phyloP scores from a whole-genome alignment of 1,140 invertebrate genomes.

The Drosophila biarmipes region DNA sequence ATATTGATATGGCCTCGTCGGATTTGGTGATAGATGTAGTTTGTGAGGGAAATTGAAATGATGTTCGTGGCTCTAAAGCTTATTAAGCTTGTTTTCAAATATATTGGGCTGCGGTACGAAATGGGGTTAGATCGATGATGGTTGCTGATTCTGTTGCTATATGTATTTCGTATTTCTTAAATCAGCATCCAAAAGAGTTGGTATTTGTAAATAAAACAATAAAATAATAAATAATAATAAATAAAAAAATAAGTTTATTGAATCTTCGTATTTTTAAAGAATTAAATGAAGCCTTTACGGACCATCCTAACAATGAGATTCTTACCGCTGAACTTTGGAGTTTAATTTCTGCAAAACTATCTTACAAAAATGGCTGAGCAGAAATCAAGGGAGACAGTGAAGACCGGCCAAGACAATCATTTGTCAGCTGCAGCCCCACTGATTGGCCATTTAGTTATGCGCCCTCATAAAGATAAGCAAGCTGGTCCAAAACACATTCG shows the following conservation, averaged over 20 bases:
- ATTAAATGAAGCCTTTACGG: constrained; percentile 1
- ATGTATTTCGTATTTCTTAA: too few relatives aligned
- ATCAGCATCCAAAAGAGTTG: too few relatives aligned
- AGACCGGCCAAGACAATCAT: constrained; percentile 46
- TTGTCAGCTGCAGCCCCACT: constrained; percentile 62
- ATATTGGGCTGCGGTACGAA: too few relatives aligned
- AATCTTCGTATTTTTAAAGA: too few relatives aligned
- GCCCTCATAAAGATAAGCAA: constrained; percentile 76
- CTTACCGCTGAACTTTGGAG: constrained; percentile 24
- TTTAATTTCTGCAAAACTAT: constrained; percentile 28
- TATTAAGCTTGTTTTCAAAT: too few relatives aligned
- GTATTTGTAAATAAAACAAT: too few relatives aligned
- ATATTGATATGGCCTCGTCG: constrained; percentile 64
- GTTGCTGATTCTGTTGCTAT: too few relatives aligned
- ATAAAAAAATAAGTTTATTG: too few relatives aligned
- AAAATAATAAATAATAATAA: too few relatives aligned
- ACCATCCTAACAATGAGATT: constrained; percentile 27
- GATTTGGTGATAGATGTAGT: constrained; percentile 28
- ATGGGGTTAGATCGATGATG: too few relatives aligned
- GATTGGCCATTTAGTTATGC: constrained; percentile 78
- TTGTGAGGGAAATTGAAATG: not conserved
- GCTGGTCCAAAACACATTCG: constrained; percentile 36
- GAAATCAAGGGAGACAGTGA: constrained; percentile 21
- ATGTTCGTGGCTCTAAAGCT: too few relatives aligned
- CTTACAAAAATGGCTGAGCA: constrained; percentile 21